These are phyloP conservation scores for Drosophila affinis DNA, from an alignment of 2,888 invertebrate genomes.

Conservation along the genomic window DNA sequence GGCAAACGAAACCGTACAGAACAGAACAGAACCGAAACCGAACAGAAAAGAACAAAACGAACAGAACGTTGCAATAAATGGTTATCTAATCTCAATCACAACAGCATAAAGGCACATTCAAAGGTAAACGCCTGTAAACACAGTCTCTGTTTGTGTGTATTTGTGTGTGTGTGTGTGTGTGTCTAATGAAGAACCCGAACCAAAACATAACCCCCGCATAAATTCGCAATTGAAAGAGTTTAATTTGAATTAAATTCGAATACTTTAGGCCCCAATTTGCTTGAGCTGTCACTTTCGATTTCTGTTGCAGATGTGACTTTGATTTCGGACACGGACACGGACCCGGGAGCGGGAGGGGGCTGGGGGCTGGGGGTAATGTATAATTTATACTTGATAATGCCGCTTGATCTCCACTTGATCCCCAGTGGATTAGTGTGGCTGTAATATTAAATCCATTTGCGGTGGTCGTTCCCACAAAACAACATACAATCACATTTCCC, in stretches of 20 bases:
- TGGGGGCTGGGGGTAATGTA: conserved; percentile 56
- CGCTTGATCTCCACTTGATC: conserved; percentile 81
- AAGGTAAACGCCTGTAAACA: conserved; percentile 63
- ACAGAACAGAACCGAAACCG: conserved; percentile 32
- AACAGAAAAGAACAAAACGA: conserved; percentile 55
- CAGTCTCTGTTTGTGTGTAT: conserved; percentile 13
- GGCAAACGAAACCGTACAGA: conserved; percentile 22
- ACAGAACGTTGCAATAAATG: conserved; percentile 75
- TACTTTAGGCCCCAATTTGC: conserved; percentile 23
- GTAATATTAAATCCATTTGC: conserved; percentile 77
- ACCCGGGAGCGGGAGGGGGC: too few relatives aligned
- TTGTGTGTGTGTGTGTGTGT: background rate
- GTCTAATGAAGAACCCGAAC: conserved; percentile 4
- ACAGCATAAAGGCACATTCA: conserved; percentile 71
- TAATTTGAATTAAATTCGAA: conserved; percentile 65
- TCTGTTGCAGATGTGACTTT: conserved; percentile 53
- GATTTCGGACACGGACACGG: conserved; percentile 21
- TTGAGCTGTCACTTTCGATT: conserved; percentile 45
- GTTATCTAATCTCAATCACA: conserved; percentile 76
- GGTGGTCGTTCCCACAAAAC: conserved; percentile 68
- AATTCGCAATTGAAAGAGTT: conserved; percentile 37
- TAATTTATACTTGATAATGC: conserved; percentile 75
- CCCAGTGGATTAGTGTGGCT: conserved; percentile 78
- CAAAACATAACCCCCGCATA: conserved; percentile 25
- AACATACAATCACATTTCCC: conserved; percentile 74